These are phyloP conservation scores for Acrobasis suavella DNA, from an alignment of 2,888 invertebrate genomes.

Conservation along the genomic window DNA sequence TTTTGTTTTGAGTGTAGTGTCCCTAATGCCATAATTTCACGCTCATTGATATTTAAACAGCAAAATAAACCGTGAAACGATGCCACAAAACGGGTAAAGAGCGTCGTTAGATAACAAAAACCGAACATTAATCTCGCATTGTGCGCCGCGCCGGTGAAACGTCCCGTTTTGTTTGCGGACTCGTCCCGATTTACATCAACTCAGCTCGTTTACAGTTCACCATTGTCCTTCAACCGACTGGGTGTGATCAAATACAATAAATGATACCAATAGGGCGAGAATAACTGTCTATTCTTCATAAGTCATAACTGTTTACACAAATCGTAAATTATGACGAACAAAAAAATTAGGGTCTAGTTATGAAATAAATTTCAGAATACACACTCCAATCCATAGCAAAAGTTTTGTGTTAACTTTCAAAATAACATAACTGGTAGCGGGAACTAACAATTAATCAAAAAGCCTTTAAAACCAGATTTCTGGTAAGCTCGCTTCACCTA, in stretches of 20 bases:
- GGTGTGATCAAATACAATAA: conserved; percentile 75
- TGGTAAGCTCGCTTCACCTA: conserved; percentile 37
- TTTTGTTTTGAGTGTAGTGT: conserved; percentile 53
- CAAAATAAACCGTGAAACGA: conserved; percentile 78
- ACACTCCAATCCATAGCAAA: too few species aligned
- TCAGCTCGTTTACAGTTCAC: conserved; percentile 60
- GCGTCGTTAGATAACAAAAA: conserved; percentile 75
- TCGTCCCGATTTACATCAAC: conserved; percentile 63
- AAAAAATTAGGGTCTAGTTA: conserved; percentile 12
- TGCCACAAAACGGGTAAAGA: conserved; percentile 75
- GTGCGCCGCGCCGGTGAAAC: conserved; percentile 65
- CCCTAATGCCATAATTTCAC: conserved; percentile 63
- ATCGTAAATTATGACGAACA: conserved; percentile 59
- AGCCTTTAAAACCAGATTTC: conserved; percentile 29
- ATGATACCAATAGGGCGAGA: conserved; percentile 68
- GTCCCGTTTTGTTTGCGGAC: conserved; percentile 74
- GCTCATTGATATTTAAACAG: conserved; percentile 71
- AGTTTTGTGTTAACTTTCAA: background rate
- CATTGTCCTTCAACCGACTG: conserved; percentile 73
- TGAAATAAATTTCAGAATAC: background rate
- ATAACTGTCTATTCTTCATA: conserved; percentile 57
- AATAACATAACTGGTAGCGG: conserved; percentile 23
- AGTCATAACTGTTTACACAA: conserved; percentile 69
- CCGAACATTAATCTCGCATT: conserved; percentile 78
- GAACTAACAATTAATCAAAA: conserved; percentile 26